Evolutionary conservation across 2,113 vertebrate species (phyloP), one percentile per base, ranked within the genome.

Genomic region (Brevimyrus niger): DNA sequence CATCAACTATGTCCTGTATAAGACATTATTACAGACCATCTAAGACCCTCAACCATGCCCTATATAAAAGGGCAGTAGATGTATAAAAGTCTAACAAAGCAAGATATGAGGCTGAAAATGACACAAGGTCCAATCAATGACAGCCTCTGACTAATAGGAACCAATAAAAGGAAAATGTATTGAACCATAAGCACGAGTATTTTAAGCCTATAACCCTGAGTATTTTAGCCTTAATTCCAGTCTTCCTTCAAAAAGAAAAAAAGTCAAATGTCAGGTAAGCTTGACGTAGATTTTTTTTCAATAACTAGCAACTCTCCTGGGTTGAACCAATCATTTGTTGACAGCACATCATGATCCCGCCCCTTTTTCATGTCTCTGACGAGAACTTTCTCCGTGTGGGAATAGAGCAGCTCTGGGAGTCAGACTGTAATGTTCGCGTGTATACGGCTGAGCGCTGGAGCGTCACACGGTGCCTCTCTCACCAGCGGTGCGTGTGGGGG

Each of bases 361-460:
- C 10, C 69, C 9, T 73, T 73, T 27, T 31, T 73, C 27, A 73
- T 31, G 35, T 23, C 69, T 31, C 3, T 42, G 13, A 38, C 2
- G 35, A 35, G 35, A 76, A 76, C 31, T 38, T 76, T 76, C 31
- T 76, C 6, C 4, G 1, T 38, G 69, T 76, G 31, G 61, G 15
- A 76, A 76, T 7, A 42, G 35, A 76, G 69, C 15, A 17, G 69
- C 69, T 76, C 10, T 76, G 31, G 69, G 31, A 31, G 87, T 86
- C 86, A 23, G 86, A 42, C 46, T 87, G 86, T 90, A 91, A 93
- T 8, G 84, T 91, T 38, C 91, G 93, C 73, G 91, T 92, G 90
- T 44, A 23, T 53, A 53, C 90, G 88, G 84, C 69, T 88, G 47
- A 89, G 27, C 47, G 2, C 86, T 89, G 21, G 42, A n/a, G n/a